phyloP scores from a whole-genome alignment of 2,113 vertebrate species.

The Oryzias woworae region DNA sequence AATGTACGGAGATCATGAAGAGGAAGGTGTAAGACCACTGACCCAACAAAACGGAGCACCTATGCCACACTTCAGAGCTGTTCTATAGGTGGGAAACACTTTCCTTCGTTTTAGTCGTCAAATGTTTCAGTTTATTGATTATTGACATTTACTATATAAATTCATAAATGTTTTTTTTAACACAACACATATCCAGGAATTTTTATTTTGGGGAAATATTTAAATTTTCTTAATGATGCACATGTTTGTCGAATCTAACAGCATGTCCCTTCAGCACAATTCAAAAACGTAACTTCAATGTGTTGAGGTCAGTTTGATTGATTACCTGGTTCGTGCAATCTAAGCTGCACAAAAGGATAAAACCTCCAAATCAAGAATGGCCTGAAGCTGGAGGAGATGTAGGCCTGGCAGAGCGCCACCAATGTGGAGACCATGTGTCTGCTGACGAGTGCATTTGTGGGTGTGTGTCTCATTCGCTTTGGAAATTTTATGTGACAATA shows the following conservation, averaged over 20 bases:
- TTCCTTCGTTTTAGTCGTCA: too few relatives aligned
- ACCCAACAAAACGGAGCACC: too few relatives aligned
- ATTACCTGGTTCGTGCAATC: background rate
- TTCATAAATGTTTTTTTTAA: background rate
- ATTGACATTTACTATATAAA: too few relatives aligned
- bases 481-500: background rate
- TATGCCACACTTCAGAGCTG: too few relatives aligned
- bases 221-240: too few relatives aligned
- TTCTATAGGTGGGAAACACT: too few relatives aligned
- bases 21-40: too few relatives aligned
- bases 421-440: conserved; percentile 20
- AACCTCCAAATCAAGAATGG: background rate
- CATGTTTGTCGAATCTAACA: too few relatives aligned
- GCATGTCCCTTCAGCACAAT: too few relatives aligned
- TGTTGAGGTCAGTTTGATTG: background rate
- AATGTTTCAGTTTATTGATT: too few relatives aligned
- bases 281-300: too few relatives aligned
- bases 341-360: conserved; percentile 6
- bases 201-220: background rate
- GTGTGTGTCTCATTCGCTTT: background rate
- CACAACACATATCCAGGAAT: background rate
- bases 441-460: background rate
- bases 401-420: conserved; percentile 7
- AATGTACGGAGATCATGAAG: too few relatives aligned
- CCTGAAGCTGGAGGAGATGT: background rate